A percentile compares a stretch with the other conserved stretches of the same genome.
Evolutionary conservation across 2,113 vertebrate species (phyloP).

Genomic region (Malurus melanocephalus): DNA sequence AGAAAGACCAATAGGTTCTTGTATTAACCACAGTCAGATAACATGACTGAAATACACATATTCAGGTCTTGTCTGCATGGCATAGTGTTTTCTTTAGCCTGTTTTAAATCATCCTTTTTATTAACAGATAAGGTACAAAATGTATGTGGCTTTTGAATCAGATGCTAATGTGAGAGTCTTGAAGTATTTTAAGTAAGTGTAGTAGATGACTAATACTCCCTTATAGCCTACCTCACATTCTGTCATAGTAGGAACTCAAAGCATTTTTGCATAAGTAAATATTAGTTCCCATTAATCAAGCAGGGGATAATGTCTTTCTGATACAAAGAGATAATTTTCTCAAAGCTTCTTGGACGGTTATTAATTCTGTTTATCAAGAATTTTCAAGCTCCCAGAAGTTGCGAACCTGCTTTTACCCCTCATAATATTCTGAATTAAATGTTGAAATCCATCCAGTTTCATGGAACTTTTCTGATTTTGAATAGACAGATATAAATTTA

Average conservation of each 20-base stretch:
- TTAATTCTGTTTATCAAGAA: background rate
- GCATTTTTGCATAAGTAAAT: background rate
- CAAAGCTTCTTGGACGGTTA: background rate
- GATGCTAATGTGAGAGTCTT: background rate
- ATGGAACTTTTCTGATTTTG: background rate
- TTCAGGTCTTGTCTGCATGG: background rate
- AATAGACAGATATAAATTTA: background rate
- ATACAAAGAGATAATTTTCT: background rate
- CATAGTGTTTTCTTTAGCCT: background rate
- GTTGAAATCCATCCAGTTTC: background rate
- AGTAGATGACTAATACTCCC: background rate
- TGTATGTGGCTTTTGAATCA: background rate
- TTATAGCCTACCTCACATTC: background rate
- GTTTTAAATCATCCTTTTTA: background rate
- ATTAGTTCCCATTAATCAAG: background rate
- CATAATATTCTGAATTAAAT: background rate
- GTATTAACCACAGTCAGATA: background rate
- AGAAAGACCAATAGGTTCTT: background rate
- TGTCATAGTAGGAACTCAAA: background rate
- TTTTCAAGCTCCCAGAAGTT: background rate
- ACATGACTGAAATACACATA: background rate
- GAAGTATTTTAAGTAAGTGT: background rate
- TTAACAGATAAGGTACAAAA: background rate
- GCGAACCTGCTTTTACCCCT: background rate
- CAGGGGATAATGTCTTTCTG: background rate